Percentiles rank a stretch among this genome's conserved stretches.
Evolutionary conservation across 2,888 invertebrate genomes (phyloP).

Genomic region (Cantharis lateralis): DNA sequence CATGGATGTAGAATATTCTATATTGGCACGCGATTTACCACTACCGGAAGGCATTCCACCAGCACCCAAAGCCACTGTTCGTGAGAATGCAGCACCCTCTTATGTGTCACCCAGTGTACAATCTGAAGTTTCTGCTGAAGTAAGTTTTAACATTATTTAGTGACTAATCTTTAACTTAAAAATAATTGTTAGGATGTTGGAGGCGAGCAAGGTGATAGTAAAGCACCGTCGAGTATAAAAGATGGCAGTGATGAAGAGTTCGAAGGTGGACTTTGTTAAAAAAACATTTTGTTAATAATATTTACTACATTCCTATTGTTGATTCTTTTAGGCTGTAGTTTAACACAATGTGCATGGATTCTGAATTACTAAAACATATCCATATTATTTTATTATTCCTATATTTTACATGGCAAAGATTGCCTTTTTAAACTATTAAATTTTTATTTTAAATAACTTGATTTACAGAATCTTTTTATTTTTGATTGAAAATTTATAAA

Average conservation of each 20-base stretch:
- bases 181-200: constrained; percentile 1
- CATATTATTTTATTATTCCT: not conserved
- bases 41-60: constrained; percentile 65
- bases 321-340: constrained; percentile 15
- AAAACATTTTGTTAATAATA: constrained; percentile 6
- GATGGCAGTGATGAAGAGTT: constrained; percentile 30
- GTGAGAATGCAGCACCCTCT: constrained; percentile 72
- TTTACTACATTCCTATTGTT: constrained; percentile 22
- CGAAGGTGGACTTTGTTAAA: constrained; percentile 35
- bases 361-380: constrained; percentile 10
- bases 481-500: not conserved
- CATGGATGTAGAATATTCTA: constrained; percentile 90
- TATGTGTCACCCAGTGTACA: constrained; percentile 63
- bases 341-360: constrained; percentile 4
- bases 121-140: constrained; percentile 52
- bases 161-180: not conserved
- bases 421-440: not conserved
- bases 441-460: not conserved
- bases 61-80: constrained; percentile 47
- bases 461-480: not conserved
- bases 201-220: not conserved
- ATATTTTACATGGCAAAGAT: not conserved
- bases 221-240: not conserved
- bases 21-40: constrained; percentile 71
- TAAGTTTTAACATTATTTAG: constrained; percentile 29